Percentiles rank a stretch among this genome's conserved stretches.
Evolutionary conservation across 2,888 invertebrate genomes (phyloP).

Genomic region (Macrophya alboannulata): DNA sequence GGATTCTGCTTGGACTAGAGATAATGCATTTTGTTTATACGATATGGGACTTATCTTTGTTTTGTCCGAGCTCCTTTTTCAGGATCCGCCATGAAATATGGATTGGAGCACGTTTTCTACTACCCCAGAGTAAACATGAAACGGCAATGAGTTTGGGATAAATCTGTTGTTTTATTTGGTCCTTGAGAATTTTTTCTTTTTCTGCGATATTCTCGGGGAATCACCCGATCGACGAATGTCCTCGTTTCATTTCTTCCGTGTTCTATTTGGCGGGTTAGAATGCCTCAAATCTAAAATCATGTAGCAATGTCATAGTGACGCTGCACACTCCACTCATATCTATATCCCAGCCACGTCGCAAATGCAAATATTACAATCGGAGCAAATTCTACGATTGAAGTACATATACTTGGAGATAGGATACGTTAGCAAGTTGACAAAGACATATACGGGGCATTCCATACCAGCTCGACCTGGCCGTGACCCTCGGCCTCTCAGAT

Average conservation of each 20-base stretch:
- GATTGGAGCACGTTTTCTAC: not conserved
- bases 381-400: constrained; percentile 19
- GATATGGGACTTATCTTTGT: not conserved
- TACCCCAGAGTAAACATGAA: not conserved
- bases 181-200: not conserved
- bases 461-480: no score
- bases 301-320: constrained; percentile 18
- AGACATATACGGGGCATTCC: no score
- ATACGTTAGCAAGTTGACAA: constrained; percentile 3
- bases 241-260: constrained; percentile 1
- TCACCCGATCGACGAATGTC: not conserved
- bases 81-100: not conserved
- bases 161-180: not conserved
- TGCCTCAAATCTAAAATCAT: constrained; percentile 8
- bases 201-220: not conserved
- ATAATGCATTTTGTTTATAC: not conserved
- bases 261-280: not conserved
- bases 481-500: no score
- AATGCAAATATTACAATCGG: constrained; percentile 26
- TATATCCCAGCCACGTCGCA: constrained; percentile 30
- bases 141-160: not conserved
- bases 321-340: constrained; percentile 19
- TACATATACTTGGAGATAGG: constrained; percentile 4
- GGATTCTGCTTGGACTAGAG: not conserved
- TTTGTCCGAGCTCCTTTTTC: not conserved